Percentiles rank a stretch among this genome's conserved stretches.
These are phyloP conservation scores for Asarcornis scutulata DNA, from an alignment of 2,113 vertebrate species.

Conservation along the genomic window DNA sequence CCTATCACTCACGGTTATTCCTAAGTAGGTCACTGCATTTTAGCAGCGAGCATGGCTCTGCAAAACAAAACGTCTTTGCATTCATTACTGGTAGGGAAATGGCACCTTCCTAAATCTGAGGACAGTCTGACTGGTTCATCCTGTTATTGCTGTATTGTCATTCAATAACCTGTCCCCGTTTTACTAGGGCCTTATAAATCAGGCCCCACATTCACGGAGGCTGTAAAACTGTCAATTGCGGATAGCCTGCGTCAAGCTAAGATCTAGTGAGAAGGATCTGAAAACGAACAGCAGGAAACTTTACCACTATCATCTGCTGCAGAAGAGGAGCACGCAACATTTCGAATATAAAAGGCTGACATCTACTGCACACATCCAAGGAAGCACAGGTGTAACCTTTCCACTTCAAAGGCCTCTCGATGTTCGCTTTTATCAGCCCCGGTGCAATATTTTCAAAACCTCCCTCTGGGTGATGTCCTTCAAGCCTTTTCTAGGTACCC, in stretches of 20 bases:
- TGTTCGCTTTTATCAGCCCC: constrained; percentile 4
- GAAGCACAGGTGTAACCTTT: constrained; percentile 1
- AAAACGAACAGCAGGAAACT: neutral
- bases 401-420: neutral
- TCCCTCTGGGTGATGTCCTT: constrained; percentile 52
- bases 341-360: neutral
- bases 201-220: neutral
- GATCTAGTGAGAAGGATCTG: neutral
- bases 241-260: neutral
- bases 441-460: constrained; percentile 45
- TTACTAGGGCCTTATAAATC: neutral
- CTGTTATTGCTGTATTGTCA: neutral
- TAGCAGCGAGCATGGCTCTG: fast-evolving
- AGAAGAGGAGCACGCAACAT: neutral
- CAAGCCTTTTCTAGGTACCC: constrained; percentile 50
- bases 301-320: neutral
- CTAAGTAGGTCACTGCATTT: fast-evolving
- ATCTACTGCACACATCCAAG: neutral
- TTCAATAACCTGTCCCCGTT: neutral
- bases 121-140: neutral
- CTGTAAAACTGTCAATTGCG: constrained; percentile 2
- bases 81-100: neutral
- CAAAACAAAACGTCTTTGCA: neutral
- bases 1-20: neutral
- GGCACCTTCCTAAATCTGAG: neutral